Percentiles rank a stretch among this genome's conserved stretches.
phyloP scores from a whole-genome alignment of 2,797 vertebrate species.

The Mionectes olivaceus region DNA sequence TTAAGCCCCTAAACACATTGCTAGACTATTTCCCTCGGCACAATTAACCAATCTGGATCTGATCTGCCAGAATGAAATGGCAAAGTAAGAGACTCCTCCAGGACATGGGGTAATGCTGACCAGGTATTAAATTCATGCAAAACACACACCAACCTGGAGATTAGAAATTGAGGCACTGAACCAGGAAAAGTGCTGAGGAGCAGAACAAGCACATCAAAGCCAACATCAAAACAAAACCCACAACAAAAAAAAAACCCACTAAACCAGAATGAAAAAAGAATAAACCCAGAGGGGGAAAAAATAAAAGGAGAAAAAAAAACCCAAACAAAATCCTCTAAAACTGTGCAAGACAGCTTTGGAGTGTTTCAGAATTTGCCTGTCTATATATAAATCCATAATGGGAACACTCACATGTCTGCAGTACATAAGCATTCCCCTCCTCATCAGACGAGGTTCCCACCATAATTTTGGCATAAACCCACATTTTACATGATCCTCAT shows the following conservation, averaged over 20 bases:
- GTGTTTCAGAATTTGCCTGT: not conserved
- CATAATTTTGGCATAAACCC: not conserved
- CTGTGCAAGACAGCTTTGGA: not conserved
- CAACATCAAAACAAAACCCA: not conserved
- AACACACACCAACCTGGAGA: not conserved
- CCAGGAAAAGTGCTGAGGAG: slow-evolving; percentile 38
- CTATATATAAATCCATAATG: not conserved
- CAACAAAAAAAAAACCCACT: not conserved
- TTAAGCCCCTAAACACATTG: not conserved
- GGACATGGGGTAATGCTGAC: not conserved
- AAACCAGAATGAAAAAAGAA: not conserved
- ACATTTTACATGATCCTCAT: not conserved
- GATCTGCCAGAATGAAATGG: not conserved
- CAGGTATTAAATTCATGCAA: slow-evolving; percentile 45
- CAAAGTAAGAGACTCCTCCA: not conserved
- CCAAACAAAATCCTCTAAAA: not conserved
- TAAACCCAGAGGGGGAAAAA: accelerated
- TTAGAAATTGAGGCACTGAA: slow-evolving; percentile 48
- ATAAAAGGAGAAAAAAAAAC: not conserved
- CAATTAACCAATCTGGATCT: not conserved
- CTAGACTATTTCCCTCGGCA: not conserved
- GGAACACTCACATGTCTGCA: not conserved
- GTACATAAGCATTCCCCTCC: not conserved
- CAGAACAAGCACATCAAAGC: not conserved
- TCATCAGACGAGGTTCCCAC: not conserved